Base-by-base conservation (phyloP, 2,888 invertebrate genomes). In the Chrysolina haemoptera region DNA sequence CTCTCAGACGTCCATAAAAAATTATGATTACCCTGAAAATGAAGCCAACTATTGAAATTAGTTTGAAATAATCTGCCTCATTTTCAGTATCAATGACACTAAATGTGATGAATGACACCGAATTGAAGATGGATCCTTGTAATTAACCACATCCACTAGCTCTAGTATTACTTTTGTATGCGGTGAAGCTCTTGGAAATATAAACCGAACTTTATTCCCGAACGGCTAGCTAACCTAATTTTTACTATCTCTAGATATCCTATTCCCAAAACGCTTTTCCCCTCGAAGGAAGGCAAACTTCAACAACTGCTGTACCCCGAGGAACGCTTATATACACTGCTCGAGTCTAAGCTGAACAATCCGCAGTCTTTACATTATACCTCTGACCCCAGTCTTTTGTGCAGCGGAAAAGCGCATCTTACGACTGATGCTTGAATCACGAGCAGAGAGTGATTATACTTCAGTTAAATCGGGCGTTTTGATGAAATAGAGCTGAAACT, bases 291-390 rank as follows among this genome's bases (percentile, higher is more conserved):
- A 50, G 18, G 50, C 16, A 50, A 50, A 50, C 50, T n/a, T 18
- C 50, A 50, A 50, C 43, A 12, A 14, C 43, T 50, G 16, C 50
- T 16, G 50, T 18, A 50, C 50, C 50, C 50, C n/a, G 50, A 50
- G 50, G 50, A 16, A 50, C 50, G 18, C 18, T 50, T 50, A 50
- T 50, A 18, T 16, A 50, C 10, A 50, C 50, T 16, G 16, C 18
- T 50, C 18, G 50, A 50, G 18, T 16, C 9, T 50, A 16, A n/a
- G 18, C 50, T 50, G 18, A 50, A 50, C 50, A n/a, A 50, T 5
- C 50, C 50, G 50, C 50, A 50, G 50, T 18, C 50, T 50, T 50
- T 50, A 50, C 50, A 50, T 50, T 50, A 18, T 50, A 50, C 50
- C 50, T 16, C 50, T n/a, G 50, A 50, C 50, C 18, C 50, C 50